phyloP scores from a whole-genome alignment of 1,140 invertebrate genomes.

The Streblospio benedicti region DNA sequence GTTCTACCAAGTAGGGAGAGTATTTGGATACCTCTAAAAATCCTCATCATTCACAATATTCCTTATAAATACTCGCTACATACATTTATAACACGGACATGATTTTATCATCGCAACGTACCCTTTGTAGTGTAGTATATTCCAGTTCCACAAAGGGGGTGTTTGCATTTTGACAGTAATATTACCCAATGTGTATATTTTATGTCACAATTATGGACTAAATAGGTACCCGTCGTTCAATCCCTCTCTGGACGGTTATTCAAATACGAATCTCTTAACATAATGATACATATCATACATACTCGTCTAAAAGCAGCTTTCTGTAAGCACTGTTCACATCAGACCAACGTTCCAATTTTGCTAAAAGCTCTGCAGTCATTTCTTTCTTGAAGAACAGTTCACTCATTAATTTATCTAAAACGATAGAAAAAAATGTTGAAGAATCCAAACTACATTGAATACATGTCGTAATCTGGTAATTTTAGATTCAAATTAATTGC shows the following conservation, averaged over 20 bases:
- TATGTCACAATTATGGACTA: background rate
- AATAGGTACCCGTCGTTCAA: too few species aligned
- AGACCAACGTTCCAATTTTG: constrained; percentile 63
- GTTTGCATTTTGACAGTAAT: background rate
- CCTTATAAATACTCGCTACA: too few species aligned
- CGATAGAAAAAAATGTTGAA: constrained; percentile 10
- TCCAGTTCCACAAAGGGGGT: too few species aligned
- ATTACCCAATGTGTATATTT: background rate
- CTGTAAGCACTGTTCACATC: constrained; percentile 61
- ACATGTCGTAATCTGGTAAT: background rate
- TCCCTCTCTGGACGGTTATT: too few species aligned
- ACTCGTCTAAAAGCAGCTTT: constrained; percentile 60
- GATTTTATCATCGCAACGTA: too few species aligned
- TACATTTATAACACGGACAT: too few species aligned
- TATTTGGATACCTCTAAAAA: background rate
- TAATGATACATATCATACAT: constrained; percentile 33
- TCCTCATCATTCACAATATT: background rate
- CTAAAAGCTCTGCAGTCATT: constrained; percentile 64
- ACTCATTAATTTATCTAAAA: constrained; percentile 41
- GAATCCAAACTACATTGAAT: background rate
- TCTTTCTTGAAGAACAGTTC: constrained; percentile 50
- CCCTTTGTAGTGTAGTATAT: too few species aligned
- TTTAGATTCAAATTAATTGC: background rate
- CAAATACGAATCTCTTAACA: background rate
- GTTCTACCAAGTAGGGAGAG: background rate